Conservation (phyloP, 2,888 invertebrate genomes). For the Drosophila glabriapex region DNA sequence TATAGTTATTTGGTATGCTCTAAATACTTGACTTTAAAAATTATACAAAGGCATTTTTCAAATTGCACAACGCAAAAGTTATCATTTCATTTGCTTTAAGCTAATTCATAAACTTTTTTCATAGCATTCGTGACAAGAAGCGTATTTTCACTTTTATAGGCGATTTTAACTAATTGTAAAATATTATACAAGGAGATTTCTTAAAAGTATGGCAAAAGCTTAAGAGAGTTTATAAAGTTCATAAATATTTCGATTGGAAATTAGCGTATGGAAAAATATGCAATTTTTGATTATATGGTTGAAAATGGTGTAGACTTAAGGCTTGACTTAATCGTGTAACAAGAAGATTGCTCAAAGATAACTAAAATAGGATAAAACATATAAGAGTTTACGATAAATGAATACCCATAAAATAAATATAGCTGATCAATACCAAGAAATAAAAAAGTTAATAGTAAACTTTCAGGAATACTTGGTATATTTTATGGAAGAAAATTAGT, state of each 20-base stretch:
- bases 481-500: background rate
- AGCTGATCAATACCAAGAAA: background rate
- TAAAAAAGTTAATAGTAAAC: background rate
- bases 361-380: background rate
- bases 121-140: slow-evolving; percentile 26
- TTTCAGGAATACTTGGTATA: background rate
- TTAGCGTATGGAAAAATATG: slow-evolving; percentile 4
- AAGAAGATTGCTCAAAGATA: background rate
- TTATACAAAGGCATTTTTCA: slow-evolving; percentile 5
- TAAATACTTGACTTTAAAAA: slow-evolving; percentile 18
- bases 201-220: slow-evolving; percentile 13
- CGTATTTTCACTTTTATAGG: slow-evolving; percentile 23
- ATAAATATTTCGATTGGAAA: slow-evolving; percentile 37
- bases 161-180: slow-evolving; percentile 1
- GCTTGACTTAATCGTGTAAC: background rate
- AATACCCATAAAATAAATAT: background rate
- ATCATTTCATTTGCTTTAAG: slow-evolving; percentile 24
- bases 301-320: background rate
- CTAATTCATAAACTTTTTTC: slow-evolving; percentile 19
- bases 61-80: slow-evolving; percentile 21
- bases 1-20: slow-evolving; percentile 44
- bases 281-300: background rate
- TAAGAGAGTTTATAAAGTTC: background rate
- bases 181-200: slow-evolving; percentile 10
- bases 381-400: background rate